A percentile compares a stretch with the other conserved stretches of the same genome.
Conservation (phyloP, 2,113 vertebrate genomes). For the Chaetops frenatus region DNA sequence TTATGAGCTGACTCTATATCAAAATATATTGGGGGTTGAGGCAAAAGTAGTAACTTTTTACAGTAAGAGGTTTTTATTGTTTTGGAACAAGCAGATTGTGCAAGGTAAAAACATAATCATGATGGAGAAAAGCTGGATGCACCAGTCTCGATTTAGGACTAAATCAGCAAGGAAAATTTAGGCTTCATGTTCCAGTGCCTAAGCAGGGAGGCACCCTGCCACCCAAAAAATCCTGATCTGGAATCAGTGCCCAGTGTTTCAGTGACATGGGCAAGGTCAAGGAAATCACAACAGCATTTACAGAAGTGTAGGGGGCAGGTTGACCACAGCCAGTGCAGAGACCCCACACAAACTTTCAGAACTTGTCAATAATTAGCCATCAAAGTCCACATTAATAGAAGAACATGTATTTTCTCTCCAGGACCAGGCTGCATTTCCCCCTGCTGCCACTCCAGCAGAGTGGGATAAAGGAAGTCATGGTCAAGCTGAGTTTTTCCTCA, state of each 20-base stretch:
- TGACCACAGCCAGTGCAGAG: neutral
- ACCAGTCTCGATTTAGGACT: neutral
- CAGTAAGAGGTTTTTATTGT: neutral
- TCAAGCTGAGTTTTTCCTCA: neutral
- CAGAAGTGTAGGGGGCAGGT: neutral
- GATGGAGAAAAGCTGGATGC: neutral
- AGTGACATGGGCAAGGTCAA: neutral
- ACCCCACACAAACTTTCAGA: neutral
- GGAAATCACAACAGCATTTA: neutral
- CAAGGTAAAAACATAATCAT: neutral
- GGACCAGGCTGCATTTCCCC: neutral
- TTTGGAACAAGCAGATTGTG: neutral
- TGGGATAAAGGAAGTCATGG: neutral
- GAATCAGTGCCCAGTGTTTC: neutral
- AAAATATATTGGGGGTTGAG: neutral
- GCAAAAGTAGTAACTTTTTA: neutral
- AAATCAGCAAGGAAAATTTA: neutral
- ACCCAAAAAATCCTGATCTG: neutral
- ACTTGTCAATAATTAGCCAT: neutral
- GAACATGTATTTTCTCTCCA: neutral
- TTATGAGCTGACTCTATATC: neutral
- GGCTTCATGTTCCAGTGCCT: fast-evolving
- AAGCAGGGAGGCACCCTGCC: neutral
- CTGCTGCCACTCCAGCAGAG: neutral
- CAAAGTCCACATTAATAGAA: neutral